Base-by-base conservation (phyloP, 2,113 vertebrate species). In the Cebidichthys violaceus region DNA sequence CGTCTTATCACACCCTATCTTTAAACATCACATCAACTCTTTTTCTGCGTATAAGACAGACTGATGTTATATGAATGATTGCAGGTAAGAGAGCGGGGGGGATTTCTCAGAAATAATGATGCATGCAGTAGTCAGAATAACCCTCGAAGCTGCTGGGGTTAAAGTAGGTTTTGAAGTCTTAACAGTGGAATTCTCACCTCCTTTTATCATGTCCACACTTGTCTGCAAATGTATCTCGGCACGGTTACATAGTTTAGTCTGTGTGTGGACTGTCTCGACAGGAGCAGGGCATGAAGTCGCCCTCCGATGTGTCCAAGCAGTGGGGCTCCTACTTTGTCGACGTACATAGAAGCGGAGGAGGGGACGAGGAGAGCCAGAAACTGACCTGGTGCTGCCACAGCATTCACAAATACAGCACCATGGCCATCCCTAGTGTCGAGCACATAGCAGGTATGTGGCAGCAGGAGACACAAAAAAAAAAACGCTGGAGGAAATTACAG, bases 291-390 rank as follows among this genome's bases (percentile, higher is more conserved):
- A 94, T 94, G 87, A 95, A 97, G 93, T 88, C 94, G 52, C 96
- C 96, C 33, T 96, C 96, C 6, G 94, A 90, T 3, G 57, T 83
- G 6, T 99, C 98, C 73, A 92, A 95, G 61, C 96, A 97, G 88
- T 99, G 98, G 98, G 98, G 97, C 66, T 99, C 97, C 45, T 99
- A 97, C 93, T 99, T 99, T 87, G 75, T 96, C 65, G 97, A 99
- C 66, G 89, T 90, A 4, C 72, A 95, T 64, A 90, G 84, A 9
- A 88, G 92, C 27, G 85, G 77, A 74, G 96, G 94, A 86, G 95
- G 89, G 5, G 94, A 94, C 47, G 96, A 96, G 77, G 96, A 96
- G 64, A 89, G 79, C 3, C 91, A 93, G 67, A 94, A 94, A 83
- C 90, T 92, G 75, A 99, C 96, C 0, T 99, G 98, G 97, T 97